Evolutionary conservation across 64 coral and sea anemone species (phyloP), one percentile per base, ranked within the genome.

Genomic region (Stichodactyla mertensii): DNA sequence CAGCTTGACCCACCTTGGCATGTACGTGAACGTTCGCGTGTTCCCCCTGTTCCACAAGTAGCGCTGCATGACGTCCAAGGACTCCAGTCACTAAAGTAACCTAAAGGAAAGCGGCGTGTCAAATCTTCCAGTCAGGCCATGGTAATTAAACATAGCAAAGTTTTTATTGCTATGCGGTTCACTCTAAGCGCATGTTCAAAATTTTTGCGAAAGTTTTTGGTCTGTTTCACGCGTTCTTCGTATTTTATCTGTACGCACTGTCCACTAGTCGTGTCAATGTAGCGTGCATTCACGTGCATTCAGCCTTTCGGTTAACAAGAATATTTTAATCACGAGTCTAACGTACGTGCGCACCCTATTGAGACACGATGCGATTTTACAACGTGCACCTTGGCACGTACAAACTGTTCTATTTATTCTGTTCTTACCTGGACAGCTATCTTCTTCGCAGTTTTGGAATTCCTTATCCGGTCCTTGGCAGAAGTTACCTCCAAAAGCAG

Each of bases 11-110:
- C 97, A 58, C 97, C 97, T 58, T 99, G 93, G 78, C 97, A 99
- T 27, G 93, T 94, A 11, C 97, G 93, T 52, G 93, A 88, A 67
- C 90, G 88, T 70, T 89, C 82, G 58, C 91, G 90, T 59, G 88
- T 92, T 79, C 97, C 97, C 16, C 97, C 97, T 28, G 85, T 57
- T 45, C 97, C 97, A 62, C 97, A 99, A 20, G 80, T 99, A 22
- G 89, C 89, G 14, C 90, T 86, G 28, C 97, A 99, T n/a, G 86
- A 83, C 28, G 89, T 99, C 97, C 97, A 99, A 20, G 60, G 80
- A 1, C 93, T 88, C 97, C 97, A 99, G n/a, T 99, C 97, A 55
- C 97, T 94, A 87, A 93, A 99, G 55, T 88, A 91, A 18, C 95
- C 95, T 93, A 36, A 14, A 89, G 6, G 22, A 74, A 22, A 10